Evolutionary conservation across 2,797 vertebrate genomes (phyloP).

Genomic region (Rhinella marina): DNA sequence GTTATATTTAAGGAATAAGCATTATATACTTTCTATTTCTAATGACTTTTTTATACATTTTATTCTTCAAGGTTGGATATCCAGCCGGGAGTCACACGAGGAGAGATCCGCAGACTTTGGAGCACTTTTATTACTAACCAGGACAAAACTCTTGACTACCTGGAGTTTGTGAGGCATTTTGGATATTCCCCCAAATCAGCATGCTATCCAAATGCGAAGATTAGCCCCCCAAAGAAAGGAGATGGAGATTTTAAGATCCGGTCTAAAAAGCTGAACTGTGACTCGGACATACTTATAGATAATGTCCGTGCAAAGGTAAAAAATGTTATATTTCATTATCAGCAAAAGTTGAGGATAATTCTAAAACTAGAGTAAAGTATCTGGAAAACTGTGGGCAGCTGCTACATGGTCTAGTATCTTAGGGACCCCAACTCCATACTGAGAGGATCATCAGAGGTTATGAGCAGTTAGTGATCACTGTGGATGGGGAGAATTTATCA

Average conservation of each 20-base stretch:
- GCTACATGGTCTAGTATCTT: neutral
- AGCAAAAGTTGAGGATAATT: neutral
- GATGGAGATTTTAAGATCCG: slow-evolving; percentile 63
- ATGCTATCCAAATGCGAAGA: slow-evolving; percentile 67
- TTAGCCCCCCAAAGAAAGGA: slow-evolving; percentile 62
- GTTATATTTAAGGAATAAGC: neutral
- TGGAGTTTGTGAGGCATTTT: slow-evolving; percentile 73
- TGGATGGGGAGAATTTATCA: neutral
- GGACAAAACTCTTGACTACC: slow-evolving; percentile 71
- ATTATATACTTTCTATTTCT: neutral
- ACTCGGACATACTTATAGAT: slow-evolving; percentile 67
- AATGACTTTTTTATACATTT: neutral
- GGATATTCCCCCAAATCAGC: slow-evolving; percentile 68
- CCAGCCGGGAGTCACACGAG: slow-evolving; percentile 71
- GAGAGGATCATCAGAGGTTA: neutral
- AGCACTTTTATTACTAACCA: slow-evolving; percentile 73
- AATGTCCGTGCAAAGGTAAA: slow-evolving; percentile 62
- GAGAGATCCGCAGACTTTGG: slow-evolving; percentile 70
- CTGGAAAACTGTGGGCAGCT: neutral
- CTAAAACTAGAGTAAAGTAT: neutral
- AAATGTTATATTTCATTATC: rapidly evolving
- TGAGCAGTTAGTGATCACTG: neutral
- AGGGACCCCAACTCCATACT: neutral
- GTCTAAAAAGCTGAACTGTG: slow-evolving; percentile 69
- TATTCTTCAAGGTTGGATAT: slow-evolving; percentile 70